A percentile compares a stretch with the other conserved stretches of the same genome.
Evolutionary conservation across 2,888 invertebrate species (phyloP).

Genomic region (Drosophila robusta): DNA sequence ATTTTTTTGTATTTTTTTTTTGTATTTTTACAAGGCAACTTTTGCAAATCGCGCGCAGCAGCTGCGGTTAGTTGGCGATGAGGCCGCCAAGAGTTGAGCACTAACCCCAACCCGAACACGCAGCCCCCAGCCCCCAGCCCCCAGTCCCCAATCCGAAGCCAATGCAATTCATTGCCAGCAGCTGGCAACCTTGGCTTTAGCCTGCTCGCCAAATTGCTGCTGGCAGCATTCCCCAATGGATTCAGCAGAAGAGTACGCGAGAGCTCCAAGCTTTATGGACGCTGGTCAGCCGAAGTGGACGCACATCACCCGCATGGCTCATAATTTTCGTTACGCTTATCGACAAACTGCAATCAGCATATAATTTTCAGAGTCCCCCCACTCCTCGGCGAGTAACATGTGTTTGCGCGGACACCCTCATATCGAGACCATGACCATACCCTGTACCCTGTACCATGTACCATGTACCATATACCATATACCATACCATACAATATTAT

Average conservation of each 20-base stretch:
- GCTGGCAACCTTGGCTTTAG: slow-evolving; percentile 41
- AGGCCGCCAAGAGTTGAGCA: slow-evolving; percentile 6
- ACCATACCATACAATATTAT: slow-evolving; percentile 3
- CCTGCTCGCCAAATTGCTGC: slow-evolving; percentile 21
- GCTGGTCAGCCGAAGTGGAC: slow-evolving; percentile 8
- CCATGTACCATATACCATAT: slow-evolving; percentile 4
- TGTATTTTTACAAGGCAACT: slow-evolving; percentile 58
- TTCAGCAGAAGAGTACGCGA: too few relatives aligned
- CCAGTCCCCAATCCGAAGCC: slow-evolving; percentile 7
- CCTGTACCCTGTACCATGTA: slow-evolving; percentile 3
- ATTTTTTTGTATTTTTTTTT: background rate
- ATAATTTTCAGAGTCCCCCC: slow-evolving; percentile 61
- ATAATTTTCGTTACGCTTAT: slow-evolving; percentile 75
- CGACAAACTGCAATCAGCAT: slow-evolving; percentile 74
- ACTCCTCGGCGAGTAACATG: background rate
- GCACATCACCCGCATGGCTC: slow-evolving; percentile 72
- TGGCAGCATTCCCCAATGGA: slow-evolving; percentile 1
- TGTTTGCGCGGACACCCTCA: slow-evolving; percentile 41
- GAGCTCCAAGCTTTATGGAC: slow-evolving; percentile 16
- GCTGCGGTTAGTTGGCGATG: slow-evolving; percentile 59
- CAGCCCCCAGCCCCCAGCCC: slow-evolving; percentile 1
- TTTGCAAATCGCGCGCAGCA: slow-evolving; percentile 71
- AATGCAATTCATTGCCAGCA: slow-evolving; percentile 50
- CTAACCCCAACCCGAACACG: slow-evolving; percentile 3
- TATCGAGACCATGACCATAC: slow-evolving; percentile 31